phyloP scores from a whole-genome alignment of 1,140 invertebrate species.

The Drosophila punjabiensis region DNA sequence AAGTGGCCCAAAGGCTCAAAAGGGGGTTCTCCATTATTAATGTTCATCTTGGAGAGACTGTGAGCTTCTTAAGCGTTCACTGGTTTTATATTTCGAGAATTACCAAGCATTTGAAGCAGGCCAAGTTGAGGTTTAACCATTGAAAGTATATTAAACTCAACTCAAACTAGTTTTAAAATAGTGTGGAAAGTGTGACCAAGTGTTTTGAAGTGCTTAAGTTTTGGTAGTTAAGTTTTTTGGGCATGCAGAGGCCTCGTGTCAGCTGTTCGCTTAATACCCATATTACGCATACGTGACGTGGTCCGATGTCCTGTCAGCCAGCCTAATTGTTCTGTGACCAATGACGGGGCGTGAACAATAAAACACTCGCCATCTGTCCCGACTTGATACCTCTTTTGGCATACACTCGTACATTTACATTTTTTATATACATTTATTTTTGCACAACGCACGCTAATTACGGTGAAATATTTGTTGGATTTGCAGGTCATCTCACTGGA shows the following conservation, averaged over 20 bases:
- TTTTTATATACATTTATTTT: constrained; percentile 12
- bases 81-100: neutral
- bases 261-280: constrained; percentile 13
- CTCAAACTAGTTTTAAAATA: neutral
- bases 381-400: neutral
- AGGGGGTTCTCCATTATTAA: neutral
- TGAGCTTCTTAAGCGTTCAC: neutral
- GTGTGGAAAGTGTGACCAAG: neutral
- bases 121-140: neutral
- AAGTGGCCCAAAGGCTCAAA: no score
- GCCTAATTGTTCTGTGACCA: constrained; percentile 48
- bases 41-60: neutral
- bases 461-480: constrained; percentile 52
- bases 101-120: neutral
- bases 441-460: constrained; percentile 49
- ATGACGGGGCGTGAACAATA: constrained; percentile 44
- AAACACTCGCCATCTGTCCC: constrained; percentile 33
- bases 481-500: constrained; percentile 93
- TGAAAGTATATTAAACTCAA: neutral
- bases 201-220: neutral
- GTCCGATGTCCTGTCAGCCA: constrained; percentile 29
- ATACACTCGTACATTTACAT: constrained; percentile 11
- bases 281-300: constrained; percentile 75
- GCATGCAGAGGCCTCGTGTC: neutral
- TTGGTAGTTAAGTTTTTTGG: neutral